phyloP scores from a whole-genome alignment of 2,113 vertebrate genomes.

The Oreochromis spilurus region DNA sequence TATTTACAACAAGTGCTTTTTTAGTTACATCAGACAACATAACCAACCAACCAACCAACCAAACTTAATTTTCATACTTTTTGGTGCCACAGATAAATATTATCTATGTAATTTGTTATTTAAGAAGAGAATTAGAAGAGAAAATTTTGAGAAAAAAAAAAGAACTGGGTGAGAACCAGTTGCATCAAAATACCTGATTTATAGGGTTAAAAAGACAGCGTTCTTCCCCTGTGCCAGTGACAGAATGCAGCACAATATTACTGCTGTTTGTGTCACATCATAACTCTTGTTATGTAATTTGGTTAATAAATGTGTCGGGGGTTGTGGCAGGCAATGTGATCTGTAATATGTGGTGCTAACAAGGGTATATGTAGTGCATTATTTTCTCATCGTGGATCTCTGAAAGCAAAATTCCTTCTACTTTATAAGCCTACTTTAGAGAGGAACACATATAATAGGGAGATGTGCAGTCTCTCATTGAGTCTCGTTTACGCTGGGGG shows the following conservation, averaged over 20 bases:
- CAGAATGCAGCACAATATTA: background rate
- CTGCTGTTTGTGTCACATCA: background rate
- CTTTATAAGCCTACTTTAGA: background rate
- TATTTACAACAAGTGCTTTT: background rate
- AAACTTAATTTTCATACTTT: background rate
- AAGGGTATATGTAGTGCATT: background rate
- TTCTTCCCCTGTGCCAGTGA: background rate
- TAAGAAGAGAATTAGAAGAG: background rate
- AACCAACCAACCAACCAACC: background rate
- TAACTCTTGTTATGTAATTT: background rate
- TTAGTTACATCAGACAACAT: background rate
- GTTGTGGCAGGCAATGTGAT: background rate
- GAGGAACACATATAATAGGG: background rate
- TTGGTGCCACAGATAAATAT: background rate
- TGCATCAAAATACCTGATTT: background rate
- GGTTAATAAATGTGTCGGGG: background rate
- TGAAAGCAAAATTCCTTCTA: background rate
- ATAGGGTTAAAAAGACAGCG: background rate
- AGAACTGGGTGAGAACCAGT: background rate
- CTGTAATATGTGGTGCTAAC: background rate
- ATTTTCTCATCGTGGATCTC: background rate
- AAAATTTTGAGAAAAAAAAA: background rate
- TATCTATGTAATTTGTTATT: background rate
- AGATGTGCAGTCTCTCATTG: background rate
- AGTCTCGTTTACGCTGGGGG: background rate